Conservation (phyloP, 2,113 vertebrate species). For the Strix aluco region DNA sequence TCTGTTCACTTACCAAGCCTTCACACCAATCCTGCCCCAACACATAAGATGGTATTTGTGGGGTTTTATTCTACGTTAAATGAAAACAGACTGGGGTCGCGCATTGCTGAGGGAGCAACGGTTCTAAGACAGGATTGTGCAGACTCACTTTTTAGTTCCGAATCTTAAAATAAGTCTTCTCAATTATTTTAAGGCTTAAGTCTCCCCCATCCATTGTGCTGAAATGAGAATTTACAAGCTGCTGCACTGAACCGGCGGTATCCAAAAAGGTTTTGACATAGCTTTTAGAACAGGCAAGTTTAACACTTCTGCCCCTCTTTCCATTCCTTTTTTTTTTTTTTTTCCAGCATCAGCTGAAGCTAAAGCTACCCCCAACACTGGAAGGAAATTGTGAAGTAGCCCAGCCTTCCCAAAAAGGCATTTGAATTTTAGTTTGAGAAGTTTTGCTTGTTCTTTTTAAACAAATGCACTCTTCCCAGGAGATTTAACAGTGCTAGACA, state of each 20-base stretch:
- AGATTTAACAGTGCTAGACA: neutral
- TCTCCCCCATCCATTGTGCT: neutral
- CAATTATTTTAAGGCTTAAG: neutral
- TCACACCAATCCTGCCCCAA: neutral
- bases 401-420: neutral
- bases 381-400: neutral
- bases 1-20: neutral
- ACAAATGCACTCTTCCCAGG: neutral
- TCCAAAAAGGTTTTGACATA: neutral
- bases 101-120: neutral
- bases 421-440: neutral
- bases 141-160: neutral
- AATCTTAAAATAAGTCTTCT: neutral
- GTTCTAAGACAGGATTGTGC: neutral
- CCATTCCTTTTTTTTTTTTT: neutral
- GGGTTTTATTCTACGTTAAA: neutral
- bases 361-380: neutral
- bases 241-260: neutral
- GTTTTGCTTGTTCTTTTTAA: neutral
- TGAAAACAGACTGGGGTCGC: rapidly evolving
- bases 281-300: neutral
- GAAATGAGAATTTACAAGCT: neutral
- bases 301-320: neutral
- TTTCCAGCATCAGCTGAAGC: neutral
- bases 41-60: rapidly evolving